Conservation (phyloP, 2,888 invertebrate species). For the Cataglyphis rosenhaueri region DNA sequence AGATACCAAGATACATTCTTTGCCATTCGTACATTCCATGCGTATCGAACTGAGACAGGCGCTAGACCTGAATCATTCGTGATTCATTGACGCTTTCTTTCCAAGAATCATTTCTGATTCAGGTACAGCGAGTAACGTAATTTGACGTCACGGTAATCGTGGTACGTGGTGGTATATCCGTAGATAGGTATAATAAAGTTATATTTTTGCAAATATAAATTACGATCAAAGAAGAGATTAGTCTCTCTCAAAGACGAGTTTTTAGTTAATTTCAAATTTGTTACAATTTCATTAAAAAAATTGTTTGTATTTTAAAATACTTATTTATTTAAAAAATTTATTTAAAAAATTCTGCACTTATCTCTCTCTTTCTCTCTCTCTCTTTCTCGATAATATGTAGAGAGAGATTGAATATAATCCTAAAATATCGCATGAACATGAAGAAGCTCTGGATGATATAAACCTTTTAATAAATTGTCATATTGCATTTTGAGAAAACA, state of each 20-base stretch:
- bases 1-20: background rate
- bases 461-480: background rate
- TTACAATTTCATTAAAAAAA: background rate
- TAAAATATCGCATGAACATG: slow-evolving; percentile 1
- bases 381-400: background rate
- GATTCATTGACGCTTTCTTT: slow-evolving; percentile 32
- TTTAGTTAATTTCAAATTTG: background rate
- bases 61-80: slow-evolving; percentile 14
- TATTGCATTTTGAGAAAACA: background rate
- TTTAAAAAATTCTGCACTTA: background rate
- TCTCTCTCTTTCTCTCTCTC: background rate
- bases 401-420: background rate
- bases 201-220: background rate
- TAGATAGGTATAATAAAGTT: background rate
- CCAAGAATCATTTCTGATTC: slow-evolving; percentile 21
- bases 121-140: background rate
- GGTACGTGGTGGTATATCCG: background rate
- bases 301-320: background rate
- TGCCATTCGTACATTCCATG: background rate
- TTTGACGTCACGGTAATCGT: background rate
- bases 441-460: background rate
- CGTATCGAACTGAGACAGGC: background rate
- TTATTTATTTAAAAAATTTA: background rate
- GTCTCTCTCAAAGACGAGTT: background rate
- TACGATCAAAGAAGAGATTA: background rate